Percentiles rank a stretch among this genome's conserved stretches.
phyloP scores from a whole-genome alignment of 2,797 vertebrate genomes.

The Odontamblyopus rebecca region DNA sequence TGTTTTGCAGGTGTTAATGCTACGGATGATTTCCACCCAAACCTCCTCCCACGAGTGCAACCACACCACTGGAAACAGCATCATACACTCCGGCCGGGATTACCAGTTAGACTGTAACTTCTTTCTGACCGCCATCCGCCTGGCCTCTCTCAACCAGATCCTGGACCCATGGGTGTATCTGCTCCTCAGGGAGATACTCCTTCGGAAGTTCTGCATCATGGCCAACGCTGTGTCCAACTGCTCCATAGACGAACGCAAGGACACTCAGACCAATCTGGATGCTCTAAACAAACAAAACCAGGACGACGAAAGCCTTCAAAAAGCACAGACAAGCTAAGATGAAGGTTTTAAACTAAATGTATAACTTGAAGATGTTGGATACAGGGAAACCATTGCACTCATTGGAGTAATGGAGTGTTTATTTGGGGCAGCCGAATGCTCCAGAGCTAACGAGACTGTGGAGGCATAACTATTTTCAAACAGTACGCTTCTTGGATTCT shows the following conservation, averaged over 20 bases:
- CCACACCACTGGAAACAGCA: background rate
- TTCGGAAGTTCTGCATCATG: conserved; percentile 89
- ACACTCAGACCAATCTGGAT: conserved; percentile 57
- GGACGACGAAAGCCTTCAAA: conserved; percentile 53
- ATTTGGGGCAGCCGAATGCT: conserved; percentile 21
- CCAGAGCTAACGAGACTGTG: conserved; percentile 55
- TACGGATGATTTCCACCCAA: conserved; percentile 86
- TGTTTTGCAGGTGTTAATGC: conserved; percentile 83
- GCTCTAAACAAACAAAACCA: conserved; percentile 62
- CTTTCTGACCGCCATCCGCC: conserved; percentile 87
- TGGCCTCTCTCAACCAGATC: conserved; percentile 98
- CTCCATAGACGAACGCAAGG: conserved; percentile 79
- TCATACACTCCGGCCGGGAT: conserved; percentile 39
- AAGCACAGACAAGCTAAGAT: conserved; percentile 44
- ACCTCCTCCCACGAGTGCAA: conserved; percentile 84
- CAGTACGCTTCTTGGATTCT: background rate
- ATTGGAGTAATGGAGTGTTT: background rate
- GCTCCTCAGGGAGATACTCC: conserved; percentile 90
- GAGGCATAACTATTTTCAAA: conserved; percentile 33
- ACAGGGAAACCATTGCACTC: conserved; percentile 1
- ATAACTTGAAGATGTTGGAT: conserved; percentile 11
- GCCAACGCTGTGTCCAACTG: conserved; percentile 88
- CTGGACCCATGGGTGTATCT: conserved; percentile 98
- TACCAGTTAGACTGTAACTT: conserved; percentile 82
- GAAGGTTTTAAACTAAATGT: conserved; percentile 10